A percentile compares a stretch with the other conserved stretches of the same genome.
These are phyloP conservation scores for Numida meleagris DNA, from an alignment of 2,113 vertebrate species.

Conservation along the genomic window DNA sequence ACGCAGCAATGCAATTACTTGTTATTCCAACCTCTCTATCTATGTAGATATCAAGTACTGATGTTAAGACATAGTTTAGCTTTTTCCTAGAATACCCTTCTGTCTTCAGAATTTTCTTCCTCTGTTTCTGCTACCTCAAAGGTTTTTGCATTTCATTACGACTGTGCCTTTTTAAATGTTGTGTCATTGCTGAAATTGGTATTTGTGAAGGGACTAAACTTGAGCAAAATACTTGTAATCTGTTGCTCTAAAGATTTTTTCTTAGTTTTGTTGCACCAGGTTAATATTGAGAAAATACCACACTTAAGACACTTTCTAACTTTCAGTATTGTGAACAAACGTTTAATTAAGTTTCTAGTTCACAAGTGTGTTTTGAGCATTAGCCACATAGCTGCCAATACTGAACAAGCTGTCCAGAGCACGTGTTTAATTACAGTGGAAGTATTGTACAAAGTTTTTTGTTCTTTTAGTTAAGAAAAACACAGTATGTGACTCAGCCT, in stretches of 20 bases:
- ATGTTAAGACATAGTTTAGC: not conserved
- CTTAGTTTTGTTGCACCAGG: not conserved
- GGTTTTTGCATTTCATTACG: not conserved
- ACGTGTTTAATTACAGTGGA: constrained; percentile 36
- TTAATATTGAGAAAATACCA: not conserved
- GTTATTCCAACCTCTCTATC: not conserved
- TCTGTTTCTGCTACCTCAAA: not conserved
- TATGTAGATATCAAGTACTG: not conserved
- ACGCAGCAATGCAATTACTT: not conserved
- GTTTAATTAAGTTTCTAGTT: not conserved
- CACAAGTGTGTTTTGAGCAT: not conserved
- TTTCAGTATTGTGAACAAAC: not conserved
- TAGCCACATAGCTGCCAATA: not conserved
- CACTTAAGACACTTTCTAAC: not conserved
- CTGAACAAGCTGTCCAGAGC: not conserved
- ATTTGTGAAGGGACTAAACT: not conserved
- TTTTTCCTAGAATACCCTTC: not conserved
- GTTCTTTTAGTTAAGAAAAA: not conserved
- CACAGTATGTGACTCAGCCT: constrained; percentile 34
- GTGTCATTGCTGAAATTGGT: not conserved
- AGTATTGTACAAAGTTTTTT: not conserved
- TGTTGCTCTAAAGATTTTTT: not conserved
- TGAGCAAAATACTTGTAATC: not conserved
- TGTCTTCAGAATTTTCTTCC: not conserved
- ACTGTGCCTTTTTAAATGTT: not conserved